phyloP scores from a whole-genome alignment of 2,113 vertebrate genomes.

The Psittacus erithacus region DNA sequence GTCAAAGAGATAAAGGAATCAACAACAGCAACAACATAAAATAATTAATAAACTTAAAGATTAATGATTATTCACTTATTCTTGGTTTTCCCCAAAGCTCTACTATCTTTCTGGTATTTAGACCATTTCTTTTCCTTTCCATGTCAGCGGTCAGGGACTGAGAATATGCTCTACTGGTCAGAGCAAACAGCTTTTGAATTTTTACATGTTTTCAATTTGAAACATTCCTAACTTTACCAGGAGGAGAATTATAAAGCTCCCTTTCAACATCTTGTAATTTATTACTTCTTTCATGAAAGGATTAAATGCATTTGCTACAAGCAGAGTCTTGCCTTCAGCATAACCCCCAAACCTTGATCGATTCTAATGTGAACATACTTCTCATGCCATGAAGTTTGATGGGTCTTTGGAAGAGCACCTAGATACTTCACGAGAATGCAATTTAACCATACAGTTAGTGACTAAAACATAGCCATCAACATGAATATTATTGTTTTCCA shows the following conservation, averaged over 20 bases:
- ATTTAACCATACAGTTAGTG: neutral
- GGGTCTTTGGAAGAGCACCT: neutral
- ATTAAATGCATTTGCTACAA: neutral
- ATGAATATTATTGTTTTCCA: neutral
- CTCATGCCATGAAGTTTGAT: neutral
- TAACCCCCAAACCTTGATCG: neutral
- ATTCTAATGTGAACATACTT: neutral
- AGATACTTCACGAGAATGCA: neutral
- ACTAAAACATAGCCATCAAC: neutral
- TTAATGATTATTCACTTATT: neutral
- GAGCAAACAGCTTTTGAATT: conserved; percentile 9
- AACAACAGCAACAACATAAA: neutral
- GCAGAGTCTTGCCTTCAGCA: neutral
- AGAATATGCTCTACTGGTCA: neutral
- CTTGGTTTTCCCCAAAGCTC: neutral
- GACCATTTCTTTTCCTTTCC: neutral
- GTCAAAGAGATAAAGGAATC: neutral
- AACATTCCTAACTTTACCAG: conserved; percentile 2
- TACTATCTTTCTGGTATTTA: neutral
- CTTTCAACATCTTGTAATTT: conserved; percentile 24
- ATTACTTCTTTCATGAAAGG: conserved; percentile 1
- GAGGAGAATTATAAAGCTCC: neutral
- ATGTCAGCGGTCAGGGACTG: neutral
- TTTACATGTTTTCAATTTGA: conserved; percentile 15
- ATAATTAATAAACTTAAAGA: neutral